Conservation (phyloP, 1,140 invertebrate genomes). For the Scylla paramamosain region DNA sequence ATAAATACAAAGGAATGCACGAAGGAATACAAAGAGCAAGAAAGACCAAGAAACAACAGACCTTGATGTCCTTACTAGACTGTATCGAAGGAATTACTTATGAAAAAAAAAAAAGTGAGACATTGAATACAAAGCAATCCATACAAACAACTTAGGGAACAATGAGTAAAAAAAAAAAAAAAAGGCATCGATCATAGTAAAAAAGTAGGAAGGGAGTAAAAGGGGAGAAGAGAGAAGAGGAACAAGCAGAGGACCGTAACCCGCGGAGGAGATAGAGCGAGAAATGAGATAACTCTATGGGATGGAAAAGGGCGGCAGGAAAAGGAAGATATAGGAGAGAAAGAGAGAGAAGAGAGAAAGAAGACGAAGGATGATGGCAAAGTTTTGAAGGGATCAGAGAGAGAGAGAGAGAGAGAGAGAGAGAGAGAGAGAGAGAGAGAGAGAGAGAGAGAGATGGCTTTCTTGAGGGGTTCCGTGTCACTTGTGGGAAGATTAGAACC, state of each 20-base stretch:
- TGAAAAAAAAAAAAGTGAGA: too few species aligned
- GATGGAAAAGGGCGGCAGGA: background rate
- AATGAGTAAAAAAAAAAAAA: background rate
- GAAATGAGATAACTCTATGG: background rate
- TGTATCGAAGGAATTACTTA: too few species aligned
- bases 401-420: conserved; percentile 26
- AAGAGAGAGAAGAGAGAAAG: conserved; percentile 13
- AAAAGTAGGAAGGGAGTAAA: background rate
- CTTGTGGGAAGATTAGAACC: background rate
- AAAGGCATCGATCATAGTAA: background rate
- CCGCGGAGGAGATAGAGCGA: background rate
- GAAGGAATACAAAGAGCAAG: too few species aligned
- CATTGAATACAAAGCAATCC: too few species aligned
- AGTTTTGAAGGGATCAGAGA: background rate
- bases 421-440: conserved; percentile 21
- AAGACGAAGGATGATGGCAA: background rate
- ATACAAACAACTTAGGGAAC: background rate
- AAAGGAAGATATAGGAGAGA: background rate
- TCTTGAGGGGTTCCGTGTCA: background rate
- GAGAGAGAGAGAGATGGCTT: background rate
- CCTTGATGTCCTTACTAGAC: background rate
- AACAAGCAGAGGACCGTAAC: background rate
- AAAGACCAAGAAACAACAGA: too few species aligned
- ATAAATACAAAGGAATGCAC: too few species aligned
- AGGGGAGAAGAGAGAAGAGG: background rate